These are phyloP conservation scores for Neoarius graeffei DNA, from an alignment of 2,113 vertebrate genomes.

Conservation along the genomic window DNA sequence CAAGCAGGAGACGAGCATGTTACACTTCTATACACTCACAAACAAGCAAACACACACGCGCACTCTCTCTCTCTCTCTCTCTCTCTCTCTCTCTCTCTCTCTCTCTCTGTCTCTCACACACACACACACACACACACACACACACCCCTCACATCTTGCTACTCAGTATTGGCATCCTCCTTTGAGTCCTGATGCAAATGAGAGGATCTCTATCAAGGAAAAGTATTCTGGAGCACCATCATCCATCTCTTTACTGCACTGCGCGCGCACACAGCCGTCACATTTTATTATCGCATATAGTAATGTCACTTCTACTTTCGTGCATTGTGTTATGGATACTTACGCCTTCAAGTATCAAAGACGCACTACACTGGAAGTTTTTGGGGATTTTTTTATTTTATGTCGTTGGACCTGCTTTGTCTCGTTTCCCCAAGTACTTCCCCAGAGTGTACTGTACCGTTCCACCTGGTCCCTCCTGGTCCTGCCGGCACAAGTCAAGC, in stretches of 20 bases:
- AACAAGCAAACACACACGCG: not conserved
- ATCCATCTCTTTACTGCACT: slow-evolving; percentile 4
- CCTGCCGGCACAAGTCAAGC: slow-evolving; percentile 43
- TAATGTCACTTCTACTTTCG: slow-evolving; percentile 7
- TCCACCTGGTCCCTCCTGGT: not conserved
- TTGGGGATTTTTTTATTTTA: not conserved
- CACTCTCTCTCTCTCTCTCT: not conserved
- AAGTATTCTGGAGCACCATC: slow-evolving; percentile 1
- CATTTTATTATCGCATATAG: slow-evolving; percentile 1
- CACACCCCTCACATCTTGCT: not conserved
- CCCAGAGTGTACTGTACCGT: slow-evolving; percentile 25
- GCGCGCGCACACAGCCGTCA: not conserved
- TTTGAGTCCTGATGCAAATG: not conserved
- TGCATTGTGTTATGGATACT: slow-evolving; percentile 15
- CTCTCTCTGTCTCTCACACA: too few relatives aligned
- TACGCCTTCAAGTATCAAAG: not conserved
- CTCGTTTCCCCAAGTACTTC: slow-evolving; percentile 31
- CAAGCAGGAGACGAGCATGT: slow-evolving; percentile 51
- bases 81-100: too few relatives aligned
- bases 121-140: too few relatives aligned
- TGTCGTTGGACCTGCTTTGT: not conserved
- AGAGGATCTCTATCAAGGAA: slow-evolving; percentile 4
- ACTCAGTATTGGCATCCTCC: slow-evolving; percentile 8
- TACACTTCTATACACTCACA: not conserved
- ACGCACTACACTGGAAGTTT: slow-evolving; percentile 18